These are phyloP conservation scores for Corythaixoides concolor DNA, from an alignment of 2,113 vertebrate genomes.

Conservation along the genomic window DNA sequence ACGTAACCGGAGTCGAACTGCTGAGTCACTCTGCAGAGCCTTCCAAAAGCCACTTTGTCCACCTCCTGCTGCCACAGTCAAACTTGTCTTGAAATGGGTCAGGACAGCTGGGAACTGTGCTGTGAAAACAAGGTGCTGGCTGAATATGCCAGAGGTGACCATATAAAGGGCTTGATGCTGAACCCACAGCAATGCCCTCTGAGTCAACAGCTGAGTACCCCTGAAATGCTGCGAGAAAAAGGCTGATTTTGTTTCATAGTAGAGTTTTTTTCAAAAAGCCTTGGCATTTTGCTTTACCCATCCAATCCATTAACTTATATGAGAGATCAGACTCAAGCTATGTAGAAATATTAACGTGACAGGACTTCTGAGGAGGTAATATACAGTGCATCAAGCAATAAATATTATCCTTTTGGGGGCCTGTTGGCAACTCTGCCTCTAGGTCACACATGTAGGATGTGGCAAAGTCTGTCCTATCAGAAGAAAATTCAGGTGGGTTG, in stretches of 20 bases:
- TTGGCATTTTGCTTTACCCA: background rate
- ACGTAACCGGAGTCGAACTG: background rate
- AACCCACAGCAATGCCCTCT: background rate
- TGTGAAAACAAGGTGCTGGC: background rate
- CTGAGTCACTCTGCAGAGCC: slow-evolving; percentile 50
- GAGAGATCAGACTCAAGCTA: background rate
- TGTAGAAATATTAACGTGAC: background rate
- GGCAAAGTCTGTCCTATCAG: background rate
- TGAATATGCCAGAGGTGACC: background rate
- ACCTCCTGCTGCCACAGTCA: slow-evolving; percentile 14
- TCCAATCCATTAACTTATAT: background rate
- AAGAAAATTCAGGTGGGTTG: background rate
- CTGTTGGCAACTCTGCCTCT: background rate
- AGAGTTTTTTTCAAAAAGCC: background rate
- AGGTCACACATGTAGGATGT: background rate
- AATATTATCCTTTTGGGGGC: background rate
- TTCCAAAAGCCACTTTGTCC: slow-evolving; percentile 35
- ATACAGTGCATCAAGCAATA: background rate
- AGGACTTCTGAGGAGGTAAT: background rate
- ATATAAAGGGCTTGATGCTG: background rate
- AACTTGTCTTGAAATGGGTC: slow-evolving; percentile 9
- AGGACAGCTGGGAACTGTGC: background rate
- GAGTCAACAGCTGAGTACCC: background rate
- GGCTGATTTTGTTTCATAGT: background rate
- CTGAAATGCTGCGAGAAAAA: background rate